Percentiles rank a stretch among this genome's conserved stretches.
phyloP scores from a whole-genome alignment of 2,888 invertebrate genomes.

The Congeria kusceri region DNA sequence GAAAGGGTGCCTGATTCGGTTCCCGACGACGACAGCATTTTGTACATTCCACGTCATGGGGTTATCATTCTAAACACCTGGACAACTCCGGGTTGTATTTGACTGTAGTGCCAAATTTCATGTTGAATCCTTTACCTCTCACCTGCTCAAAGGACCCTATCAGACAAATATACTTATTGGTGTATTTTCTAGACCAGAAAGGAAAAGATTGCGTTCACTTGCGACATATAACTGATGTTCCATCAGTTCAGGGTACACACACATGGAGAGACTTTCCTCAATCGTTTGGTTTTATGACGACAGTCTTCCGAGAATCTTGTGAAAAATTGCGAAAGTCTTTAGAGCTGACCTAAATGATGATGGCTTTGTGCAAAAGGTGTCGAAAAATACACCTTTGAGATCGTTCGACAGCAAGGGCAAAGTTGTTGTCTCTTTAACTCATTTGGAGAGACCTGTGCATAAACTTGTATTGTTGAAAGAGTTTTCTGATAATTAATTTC shows the following conservation, averaged over 20 bases:
- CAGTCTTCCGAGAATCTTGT: too few relatives aligned
- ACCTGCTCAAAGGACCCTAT: slow-evolving; percentile 60
- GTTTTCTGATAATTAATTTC: too few relatives aligned
- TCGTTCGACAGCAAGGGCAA: too few relatives aligned
- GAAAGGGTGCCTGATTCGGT: slow-evolving; percentile 11
- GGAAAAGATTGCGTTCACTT: slow-evolving; percentile 44
- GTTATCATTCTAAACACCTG: slow-evolving; percentile 35
- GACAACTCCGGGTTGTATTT: slow-evolving; percentile 49
- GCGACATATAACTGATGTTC: slow-evolving; percentile 61
- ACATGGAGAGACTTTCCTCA: slow-evolving; percentile 32
- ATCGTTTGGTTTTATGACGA: too few relatives aligned
- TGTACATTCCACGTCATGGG: slow-evolving; percentile 49
- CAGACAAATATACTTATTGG: slow-evolving; percentile 53
- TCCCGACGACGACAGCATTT: neutral
- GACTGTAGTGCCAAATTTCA: slow-evolving; percentile 54
- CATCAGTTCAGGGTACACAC: slow-evolving; percentile 38
- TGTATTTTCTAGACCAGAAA: slow-evolving; percentile 48
- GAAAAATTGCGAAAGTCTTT: too few relatives aligned
- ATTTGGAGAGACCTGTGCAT: too few relatives aligned
- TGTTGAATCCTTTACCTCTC: slow-evolving; percentile 32
- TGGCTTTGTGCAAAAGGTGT: too few relatives aligned
- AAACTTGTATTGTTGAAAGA: too few relatives aligned
- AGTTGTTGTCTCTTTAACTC: too few relatives aligned
- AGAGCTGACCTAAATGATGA: too few relatives aligned
- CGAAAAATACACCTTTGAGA: too few relatives aligned